phyloP scores from a whole-genome alignment of 1,140 invertebrate genomes.

The Drosophila elegans region DNA sequence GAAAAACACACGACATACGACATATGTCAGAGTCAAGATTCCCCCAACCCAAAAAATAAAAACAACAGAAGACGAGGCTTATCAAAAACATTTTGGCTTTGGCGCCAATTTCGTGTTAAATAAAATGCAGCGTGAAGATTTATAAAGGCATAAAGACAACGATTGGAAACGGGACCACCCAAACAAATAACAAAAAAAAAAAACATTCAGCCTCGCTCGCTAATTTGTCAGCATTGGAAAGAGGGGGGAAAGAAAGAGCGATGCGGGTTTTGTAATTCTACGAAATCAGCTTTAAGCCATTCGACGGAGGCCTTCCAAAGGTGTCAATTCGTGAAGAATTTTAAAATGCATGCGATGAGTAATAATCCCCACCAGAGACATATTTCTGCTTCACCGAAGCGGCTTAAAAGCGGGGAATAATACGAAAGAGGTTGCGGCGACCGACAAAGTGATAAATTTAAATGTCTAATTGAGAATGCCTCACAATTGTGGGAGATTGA shows the following conservation, averaged over 20 bases:
- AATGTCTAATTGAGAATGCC: conserved; percentile 64
- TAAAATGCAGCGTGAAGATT: conserved; percentile 48
- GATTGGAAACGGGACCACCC: conserved; percentile 56
- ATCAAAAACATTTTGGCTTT: conserved; percentile 76
- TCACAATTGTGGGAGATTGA: conserved; percentile 68
- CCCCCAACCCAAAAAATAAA: background rate
- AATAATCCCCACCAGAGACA: conserved; percentile 53
- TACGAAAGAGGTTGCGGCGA: conserved; percentile 13
- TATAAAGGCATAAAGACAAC: conserved; percentile 50
- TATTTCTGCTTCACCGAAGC: conserved; percentile 36
- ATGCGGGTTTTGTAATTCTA: conserved; percentile 69
- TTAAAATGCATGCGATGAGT: conserved; percentile 76
- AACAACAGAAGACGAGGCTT: conserved; percentile 40
- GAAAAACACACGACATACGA: conserved; percentile 54
- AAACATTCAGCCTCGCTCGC: conserved; percentile 47
- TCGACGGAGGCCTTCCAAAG: conserved; percentile 42
- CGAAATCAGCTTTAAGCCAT: conserved; percentile 72
- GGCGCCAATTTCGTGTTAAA: conserved; percentile 69
- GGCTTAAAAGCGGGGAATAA: conserved; percentile 30
- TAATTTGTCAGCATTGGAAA: conserved; percentile 69
- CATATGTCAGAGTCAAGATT: conserved; percentile 59
- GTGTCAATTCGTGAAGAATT: conserved; percentile 80
- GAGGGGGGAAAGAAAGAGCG: background rate
- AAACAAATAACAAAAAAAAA: conserved; percentile 14
- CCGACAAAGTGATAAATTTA: conserved; percentile 64